Percentiles rank a stretch among this genome's conserved stretches.
These are phyloP conservation scores for Macaria liturata DNA, from an alignment of 2,888 invertebrate species.

Conservation along the genomic window DNA sequence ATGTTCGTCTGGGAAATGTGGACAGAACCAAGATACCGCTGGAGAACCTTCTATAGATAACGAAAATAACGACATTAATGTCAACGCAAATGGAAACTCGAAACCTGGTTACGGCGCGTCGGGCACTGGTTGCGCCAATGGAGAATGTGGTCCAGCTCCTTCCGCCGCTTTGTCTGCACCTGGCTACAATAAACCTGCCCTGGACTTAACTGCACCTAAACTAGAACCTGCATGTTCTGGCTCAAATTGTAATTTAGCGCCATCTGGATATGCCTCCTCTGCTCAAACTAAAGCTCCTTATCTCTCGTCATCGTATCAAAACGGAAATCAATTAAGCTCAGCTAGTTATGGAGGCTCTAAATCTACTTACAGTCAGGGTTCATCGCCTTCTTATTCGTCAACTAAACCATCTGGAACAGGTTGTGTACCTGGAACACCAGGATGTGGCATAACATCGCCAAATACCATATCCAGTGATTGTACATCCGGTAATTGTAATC, in stretches of 20 bases:
- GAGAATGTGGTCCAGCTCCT: constrained; percentile 29
- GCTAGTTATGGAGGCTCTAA: constrained; percentile 8
- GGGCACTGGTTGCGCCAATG: constrained; percentile 32
- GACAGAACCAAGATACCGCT: constrained; percentile 21
- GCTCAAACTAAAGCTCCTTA: constrained; percentile 27
- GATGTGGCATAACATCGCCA: not conserved
- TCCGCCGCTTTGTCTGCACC: constrained; percentile 3
- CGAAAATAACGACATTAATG: constrained; percentile 24
- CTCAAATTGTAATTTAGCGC: constrained; percentile 25
- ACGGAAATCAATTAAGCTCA: constrained; percentile 12
- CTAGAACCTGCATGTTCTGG: constrained; percentile 41
- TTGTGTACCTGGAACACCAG: not conserved
- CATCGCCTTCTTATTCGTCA: constrained; percentile 1
- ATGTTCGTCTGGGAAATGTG: constrained; percentile 47
- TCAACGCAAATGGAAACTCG: constrained; percentile 6
- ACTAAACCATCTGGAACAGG: not conserved
- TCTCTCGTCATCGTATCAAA: constrained; percentile 12
- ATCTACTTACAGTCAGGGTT: constrained; percentile 14
- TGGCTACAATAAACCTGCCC: constrained; percentile 46
- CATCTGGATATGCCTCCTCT: constrained; percentile 9
- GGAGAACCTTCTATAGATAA: constrained; percentile 27
- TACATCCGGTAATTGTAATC: not conserved
- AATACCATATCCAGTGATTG: not conserved
- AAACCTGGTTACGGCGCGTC: constrained; percentile 24
- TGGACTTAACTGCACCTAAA: constrained; percentile 58